Evolutionary conservation across 1,140 invertebrate genomes (phyloP).

Genomic region (Drosophila hydei): DNA sequence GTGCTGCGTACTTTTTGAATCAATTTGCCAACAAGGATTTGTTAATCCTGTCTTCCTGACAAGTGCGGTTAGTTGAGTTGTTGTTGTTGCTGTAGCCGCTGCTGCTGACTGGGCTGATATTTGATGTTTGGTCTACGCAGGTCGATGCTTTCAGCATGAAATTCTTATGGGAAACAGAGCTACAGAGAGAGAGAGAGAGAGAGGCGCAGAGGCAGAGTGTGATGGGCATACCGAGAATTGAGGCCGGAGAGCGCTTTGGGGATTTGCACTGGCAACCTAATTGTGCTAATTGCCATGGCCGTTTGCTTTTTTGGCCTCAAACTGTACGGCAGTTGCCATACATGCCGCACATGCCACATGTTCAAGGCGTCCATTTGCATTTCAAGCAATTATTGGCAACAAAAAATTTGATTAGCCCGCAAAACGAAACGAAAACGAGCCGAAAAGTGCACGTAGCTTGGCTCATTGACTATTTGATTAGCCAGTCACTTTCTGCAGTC

Average conservation of each 20-base stretch:
- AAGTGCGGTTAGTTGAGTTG: conserved; percentile 83
- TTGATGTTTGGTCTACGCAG: conserved; percentile 63
- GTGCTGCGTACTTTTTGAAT: conserved; percentile 79
- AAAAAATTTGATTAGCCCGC: conserved; percentile 72
- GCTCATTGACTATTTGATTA: conserved; percentile 72
- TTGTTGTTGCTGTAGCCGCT: conserved; percentile 52
- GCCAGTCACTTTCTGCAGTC: not conserved
- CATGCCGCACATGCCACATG: conserved; percentile 26
- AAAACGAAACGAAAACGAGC: conserved; percentile 33
- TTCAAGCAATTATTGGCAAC: conserved; percentile 77
- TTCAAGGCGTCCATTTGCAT: conserved; percentile 74
- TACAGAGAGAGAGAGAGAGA: not conserved
- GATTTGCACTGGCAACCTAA: conserved; percentile 83
- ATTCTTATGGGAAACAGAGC: conserved; percentile 68
- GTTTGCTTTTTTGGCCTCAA: conserved; percentile 42
- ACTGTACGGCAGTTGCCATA: not conserved
- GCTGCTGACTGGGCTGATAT: conserved; percentile 53
- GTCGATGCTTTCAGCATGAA: conserved; percentile 77
- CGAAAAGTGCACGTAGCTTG: conserved; percentile 44
- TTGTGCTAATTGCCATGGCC: conserved; percentile 78
- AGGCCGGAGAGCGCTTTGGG: conserved; percentile 67
- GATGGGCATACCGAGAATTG: conserved; percentile 24
- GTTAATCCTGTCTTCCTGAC: conserved; percentile 83
- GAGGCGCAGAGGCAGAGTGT: not conserved
- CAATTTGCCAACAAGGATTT: conserved; percentile 83